phyloP scores from a whole-genome alignment of 1,140 invertebrate genomes.

The Hestina assimilis region DNA sequence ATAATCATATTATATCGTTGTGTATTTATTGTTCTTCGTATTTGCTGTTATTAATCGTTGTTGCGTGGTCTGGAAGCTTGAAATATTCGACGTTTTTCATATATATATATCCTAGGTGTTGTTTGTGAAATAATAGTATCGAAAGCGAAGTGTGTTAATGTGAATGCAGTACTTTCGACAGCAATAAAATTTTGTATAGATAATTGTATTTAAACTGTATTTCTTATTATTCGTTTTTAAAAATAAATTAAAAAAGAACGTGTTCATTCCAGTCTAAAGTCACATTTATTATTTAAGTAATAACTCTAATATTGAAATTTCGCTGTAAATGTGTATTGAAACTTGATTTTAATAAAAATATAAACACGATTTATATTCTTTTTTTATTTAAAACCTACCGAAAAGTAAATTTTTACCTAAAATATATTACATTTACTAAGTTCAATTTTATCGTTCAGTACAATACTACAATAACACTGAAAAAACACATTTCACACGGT shows the following conservation, averaged over 20 bases:
- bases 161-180: constrained; percentile 4
- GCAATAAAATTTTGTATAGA: constrained; percentile 20
- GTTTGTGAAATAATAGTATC: neutral
- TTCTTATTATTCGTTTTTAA: constrained; percentile 9
- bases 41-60: constrained; percentile 50
- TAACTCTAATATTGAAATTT: constrained; percentile 63
- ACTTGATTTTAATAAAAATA: constrained; percentile 71
- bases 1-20: constrained; percentile 23
- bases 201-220: neutral
- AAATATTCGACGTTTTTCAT: neutral
- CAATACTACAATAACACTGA: constrained; percentile 8
- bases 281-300: constrained; percentile 75
- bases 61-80: constrained; percentile 26
- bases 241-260: constrained; percentile 13
- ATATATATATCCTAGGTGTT: constrained; percentile 1
- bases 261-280: constrained; percentile 58
- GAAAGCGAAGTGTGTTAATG: constrained; percentile 5
- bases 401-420: neutral
- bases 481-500: constrained; percentile 10
- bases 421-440: too few relatives aligned
- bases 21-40: constrained; percentile 47
- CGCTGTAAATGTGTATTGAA: constrained; percentile 72
- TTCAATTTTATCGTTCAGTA: constrained; percentile 1
- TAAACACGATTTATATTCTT: constrained; percentile 43
- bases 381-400: constrained; percentile 38